These are phyloP conservation scores for Tachysurus vachellii DNA, from an alignment of 2,113 vertebrate genomes.

Conservation along the genomic window DNA sequence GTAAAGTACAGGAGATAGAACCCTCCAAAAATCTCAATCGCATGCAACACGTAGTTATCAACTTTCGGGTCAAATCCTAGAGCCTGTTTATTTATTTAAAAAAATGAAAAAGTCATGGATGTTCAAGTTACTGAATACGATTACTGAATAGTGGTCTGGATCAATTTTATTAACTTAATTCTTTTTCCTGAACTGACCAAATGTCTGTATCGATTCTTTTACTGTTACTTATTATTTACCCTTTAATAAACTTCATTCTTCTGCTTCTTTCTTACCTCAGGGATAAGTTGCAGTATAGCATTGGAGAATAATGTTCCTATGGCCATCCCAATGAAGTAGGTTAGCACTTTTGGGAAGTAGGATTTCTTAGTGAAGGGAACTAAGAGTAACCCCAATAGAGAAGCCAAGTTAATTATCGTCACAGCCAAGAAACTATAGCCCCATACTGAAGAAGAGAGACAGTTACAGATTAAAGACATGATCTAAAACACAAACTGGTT, in stretches of 20 bases:
- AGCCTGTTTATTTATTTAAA: constrained; percentile 73
- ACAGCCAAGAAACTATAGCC: constrained; percentile 91
- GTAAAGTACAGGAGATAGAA: constrained; percentile 91
- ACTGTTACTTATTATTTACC: neutral
- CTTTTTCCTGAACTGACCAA: neutral
- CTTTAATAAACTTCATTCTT: neutral
- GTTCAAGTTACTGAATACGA: constrained; percentile 51
- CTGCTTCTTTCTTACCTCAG: constrained; percentile 82
- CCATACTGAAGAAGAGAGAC: constrained; percentile 81
- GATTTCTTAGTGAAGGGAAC: constrained; percentile 90
- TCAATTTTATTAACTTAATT: neutral
- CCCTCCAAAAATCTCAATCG: constrained; percentile 89
- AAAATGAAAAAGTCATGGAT: constrained; percentile 41
- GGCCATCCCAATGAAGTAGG: constrained; percentile 92
- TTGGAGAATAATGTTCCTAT: constrained; percentile 97
- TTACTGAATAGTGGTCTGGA: neutral
- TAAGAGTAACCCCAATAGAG: constrained; percentile 88
- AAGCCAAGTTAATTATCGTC: constrained; percentile 89
- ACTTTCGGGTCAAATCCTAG: constrained; percentile 91
- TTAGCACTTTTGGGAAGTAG: constrained; percentile 93
- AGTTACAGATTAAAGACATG: neutral
- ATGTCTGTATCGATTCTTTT: constrained; percentile 46
- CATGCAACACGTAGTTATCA: constrained; percentile 87
- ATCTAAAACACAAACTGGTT: neutral
- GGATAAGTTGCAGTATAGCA: constrained; percentile 94